These are phyloP conservation scores for Melolontha melolontha DNA, from an alignment of 2,888 invertebrate genomes.

Conservation along the genomic window DNA sequence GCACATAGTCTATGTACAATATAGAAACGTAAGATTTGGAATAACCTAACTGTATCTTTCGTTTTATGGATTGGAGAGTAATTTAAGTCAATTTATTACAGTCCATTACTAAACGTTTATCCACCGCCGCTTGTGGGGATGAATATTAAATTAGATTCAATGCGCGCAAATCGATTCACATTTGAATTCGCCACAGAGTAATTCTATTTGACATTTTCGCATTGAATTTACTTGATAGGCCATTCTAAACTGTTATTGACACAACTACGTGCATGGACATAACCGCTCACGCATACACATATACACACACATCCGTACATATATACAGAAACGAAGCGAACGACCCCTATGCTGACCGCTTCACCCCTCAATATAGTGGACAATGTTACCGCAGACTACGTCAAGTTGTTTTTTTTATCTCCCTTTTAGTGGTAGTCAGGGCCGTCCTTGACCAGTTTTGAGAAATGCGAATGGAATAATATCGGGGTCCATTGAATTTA, in stretches of 20 bases:
- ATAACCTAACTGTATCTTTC: conserved; percentile 1
- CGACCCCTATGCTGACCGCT: too few species aligned
- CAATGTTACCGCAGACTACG: too few species aligned
- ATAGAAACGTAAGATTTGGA: too few species aligned
- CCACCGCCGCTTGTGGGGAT: conserved; percentile 20
- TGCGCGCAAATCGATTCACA: conserved; percentile 11
- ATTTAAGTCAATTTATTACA: conserved; percentile 28
- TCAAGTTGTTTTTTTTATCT: too few species aligned
- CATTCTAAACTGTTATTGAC: conserved; percentile 34
- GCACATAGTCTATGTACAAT: too few species aligned
- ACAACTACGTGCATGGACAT: not conserved
- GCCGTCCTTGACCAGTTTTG: too few species aligned
- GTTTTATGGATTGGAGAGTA: not conserved
- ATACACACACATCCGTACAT: not conserved
- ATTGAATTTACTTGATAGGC: conserved; percentile 38
- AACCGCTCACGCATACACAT: not conserved
- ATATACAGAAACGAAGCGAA: not conserved
- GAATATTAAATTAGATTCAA: conserved; percentile 38
- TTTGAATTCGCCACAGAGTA: conserved; percentile 33
- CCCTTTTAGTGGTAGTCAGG: too few species aligned
- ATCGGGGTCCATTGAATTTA: too few species aligned
- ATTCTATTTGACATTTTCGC: conserved; percentile 35
- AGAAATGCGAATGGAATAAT: too few species aligned
- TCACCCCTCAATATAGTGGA: too few species aligned
- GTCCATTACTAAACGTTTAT: conserved; percentile 35